Percentiles rank a stretch among this genome's conserved stretches.
Conservation (phyloP, 2,888 invertebrate genomes). For the Panopea generosa region DNA sequence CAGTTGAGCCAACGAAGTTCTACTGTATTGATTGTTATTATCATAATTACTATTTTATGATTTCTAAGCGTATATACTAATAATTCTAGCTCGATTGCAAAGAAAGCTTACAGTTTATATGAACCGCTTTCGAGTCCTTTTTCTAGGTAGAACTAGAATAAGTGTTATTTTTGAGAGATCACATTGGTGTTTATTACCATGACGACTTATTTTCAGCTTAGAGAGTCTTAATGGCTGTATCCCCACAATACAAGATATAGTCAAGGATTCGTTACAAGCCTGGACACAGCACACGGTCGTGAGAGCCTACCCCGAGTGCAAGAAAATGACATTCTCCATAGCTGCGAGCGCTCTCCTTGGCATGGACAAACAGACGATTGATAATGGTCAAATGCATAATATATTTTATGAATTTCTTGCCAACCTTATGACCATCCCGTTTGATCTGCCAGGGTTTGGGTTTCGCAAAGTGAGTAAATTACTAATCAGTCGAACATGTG, state of each 20-base stretch:
- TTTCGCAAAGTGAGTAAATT: slow-evolving; percentile 75
- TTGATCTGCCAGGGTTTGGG: slow-evolving; percentile 79
- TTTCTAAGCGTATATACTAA: too few relatives aligned
- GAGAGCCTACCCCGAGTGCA: slow-evolving; percentile 71
- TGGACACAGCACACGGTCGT: slow-evolving; percentile 65
- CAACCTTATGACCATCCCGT: slow-evolving; percentile 79
- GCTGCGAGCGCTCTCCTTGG: slow-evolving; percentile 74
- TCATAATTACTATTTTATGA: too few relatives aligned
- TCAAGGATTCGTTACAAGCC: slow-evolving; percentile 36
- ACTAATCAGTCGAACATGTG: background rate
- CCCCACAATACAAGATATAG: slow-evolving; percentile 47
- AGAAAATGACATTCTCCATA: slow-evolving; percentile 67
- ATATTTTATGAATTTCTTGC: slow-evolving; percentile 66
- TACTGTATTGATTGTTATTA: too few relatives aligned
- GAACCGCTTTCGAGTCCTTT: too few relatives aligned
- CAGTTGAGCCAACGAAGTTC: too few relatives aligned
- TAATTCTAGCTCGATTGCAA: too few relatives aligned
- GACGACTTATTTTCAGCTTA: background rate
- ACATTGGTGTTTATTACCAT: too few relatives aligned
- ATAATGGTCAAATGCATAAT: slow-evolving; percentile 34
- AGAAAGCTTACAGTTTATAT: too few relatives aligned
- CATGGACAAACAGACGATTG: slow-evolving; percentile 48
- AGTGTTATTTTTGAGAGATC: too few relatives aligned
- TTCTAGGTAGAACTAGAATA: too few relatives aligned
- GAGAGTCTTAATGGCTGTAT: slow-evolving; percentile 63